Percentiles rank a stretch among this genome's conserved stretches.
These are phyloP conservation scores for Dissostichus mawsoni DNA, from an alignment of 2,113 vertebrate species.

Conservation along the genomic window DNA sequence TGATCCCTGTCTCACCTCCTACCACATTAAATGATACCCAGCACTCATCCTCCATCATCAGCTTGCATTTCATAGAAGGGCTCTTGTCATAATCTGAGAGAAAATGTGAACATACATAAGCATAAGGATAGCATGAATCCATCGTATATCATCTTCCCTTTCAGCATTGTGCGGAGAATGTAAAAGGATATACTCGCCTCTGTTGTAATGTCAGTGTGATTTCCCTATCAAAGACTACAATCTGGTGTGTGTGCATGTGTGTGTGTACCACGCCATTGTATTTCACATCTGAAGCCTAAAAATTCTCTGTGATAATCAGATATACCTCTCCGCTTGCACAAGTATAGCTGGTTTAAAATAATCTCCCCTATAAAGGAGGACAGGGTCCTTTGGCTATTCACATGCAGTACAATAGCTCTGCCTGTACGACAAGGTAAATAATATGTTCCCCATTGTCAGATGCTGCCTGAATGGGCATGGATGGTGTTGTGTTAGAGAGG, in stretches of 20 bases:
- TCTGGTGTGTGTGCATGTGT: conserved; percentile 57
- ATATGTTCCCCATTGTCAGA: conserved; percentile 78
- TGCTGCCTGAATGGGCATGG: conserved; percentile 63
- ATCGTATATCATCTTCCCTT: conserved; percentile 63
- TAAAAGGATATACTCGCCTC: conserved; percentile 71
- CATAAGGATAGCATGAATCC: conserved; percentile 54
- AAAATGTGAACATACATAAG: conserved; percentile 63
- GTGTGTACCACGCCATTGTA: conserved; percentile 51
- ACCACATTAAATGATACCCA: conserved; percentile 90
- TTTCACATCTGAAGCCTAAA: conserved; percentile 78
- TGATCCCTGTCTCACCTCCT: conserved; percentile 85
- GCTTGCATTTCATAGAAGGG: conserved; percentile 86
- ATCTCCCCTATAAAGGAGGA: conserved; percentile 65
- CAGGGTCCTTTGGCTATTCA: conserved; percentile 69
- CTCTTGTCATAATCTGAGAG: conserved; percentile 89
- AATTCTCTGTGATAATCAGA: conserved; percentile 75
- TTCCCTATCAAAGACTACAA: conserved; percentile 79
- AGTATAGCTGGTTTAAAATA: conserved; percentile 72
- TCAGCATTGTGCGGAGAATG: conserved; percentile 53
- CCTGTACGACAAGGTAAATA: conserved; percentile 82
- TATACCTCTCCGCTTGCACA: conserved; percentile 75
- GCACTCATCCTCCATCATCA: conserved; percentile 92
- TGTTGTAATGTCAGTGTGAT: conserved; percentile 68
- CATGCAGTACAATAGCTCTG: conserved; percentile 75
- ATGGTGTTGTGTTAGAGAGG: conserved; percentile 69